Evolutionary conservation across 2,113 vertebrate genomes (phyloP).

Genomic region (Glaucidium brasilianum): DNA sequence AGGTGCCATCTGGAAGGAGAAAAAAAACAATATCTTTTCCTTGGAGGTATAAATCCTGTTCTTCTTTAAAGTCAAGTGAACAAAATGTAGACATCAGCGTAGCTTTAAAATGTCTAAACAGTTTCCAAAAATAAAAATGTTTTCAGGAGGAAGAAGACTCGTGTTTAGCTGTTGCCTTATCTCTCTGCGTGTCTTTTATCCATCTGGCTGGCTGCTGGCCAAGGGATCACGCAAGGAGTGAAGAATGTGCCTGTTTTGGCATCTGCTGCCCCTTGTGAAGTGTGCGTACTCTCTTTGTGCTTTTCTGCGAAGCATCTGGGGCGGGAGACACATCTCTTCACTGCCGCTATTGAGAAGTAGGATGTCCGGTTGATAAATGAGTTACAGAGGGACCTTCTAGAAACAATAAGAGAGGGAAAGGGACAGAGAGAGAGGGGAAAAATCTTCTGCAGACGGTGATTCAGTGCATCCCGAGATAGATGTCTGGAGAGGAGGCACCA

Average conservation of each 20-base stretch:
- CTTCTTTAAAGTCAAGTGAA: neutral
- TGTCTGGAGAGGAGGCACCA: neutral
- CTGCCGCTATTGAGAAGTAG: neutral
- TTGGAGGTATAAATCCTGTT: neutral
- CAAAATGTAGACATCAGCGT: neutral
- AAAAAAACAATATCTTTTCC: neutral
- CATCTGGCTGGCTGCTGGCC: constrained; percentile 1
- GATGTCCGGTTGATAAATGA: neutral
- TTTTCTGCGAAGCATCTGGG: neutral
- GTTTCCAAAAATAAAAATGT: neutral
- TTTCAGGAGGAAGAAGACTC: neutral
- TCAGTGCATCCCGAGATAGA: neutral
- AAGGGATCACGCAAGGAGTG: neutral
- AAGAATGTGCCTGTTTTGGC: neutral
- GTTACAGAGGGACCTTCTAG: neutral
- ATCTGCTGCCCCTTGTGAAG: neutral
- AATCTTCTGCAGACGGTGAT: neutral
- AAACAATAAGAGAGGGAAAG: neutral
- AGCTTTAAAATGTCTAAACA: neutral
- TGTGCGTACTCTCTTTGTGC: neutral
- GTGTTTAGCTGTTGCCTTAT: neutral
- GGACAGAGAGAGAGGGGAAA: neutral
- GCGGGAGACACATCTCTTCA: neutral
- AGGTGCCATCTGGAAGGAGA: neutral
- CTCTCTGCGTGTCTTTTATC: neutral